A percentile compares a stretch with the other conserved stretches of the same genome.
Evolutionary conservation across 1,140 invertebrate species (phyloP).

Genomic region (Calycopis cecrops): DNA sequence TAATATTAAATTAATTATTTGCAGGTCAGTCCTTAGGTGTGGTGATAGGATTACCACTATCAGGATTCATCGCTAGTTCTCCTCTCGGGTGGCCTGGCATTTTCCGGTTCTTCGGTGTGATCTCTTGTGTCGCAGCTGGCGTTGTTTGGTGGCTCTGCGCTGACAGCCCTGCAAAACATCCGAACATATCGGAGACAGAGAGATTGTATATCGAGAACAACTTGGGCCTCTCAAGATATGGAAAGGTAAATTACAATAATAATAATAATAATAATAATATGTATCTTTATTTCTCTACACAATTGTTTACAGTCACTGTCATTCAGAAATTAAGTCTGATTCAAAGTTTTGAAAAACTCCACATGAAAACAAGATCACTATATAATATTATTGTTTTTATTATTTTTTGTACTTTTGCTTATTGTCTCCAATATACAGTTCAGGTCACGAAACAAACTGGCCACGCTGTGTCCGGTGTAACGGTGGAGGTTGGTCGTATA

Average conservation of each 20-base stretch:
- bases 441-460: no score
- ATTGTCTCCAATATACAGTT: no score
- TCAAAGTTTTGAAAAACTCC: no score
- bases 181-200: slow-evolving; percentile 51
- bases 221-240: slow-evolving; percentile 37
- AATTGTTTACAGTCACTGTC: no score
- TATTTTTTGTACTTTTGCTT: no score
- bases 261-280: no score
- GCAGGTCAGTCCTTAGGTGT: slow-evolving; percentile 78
- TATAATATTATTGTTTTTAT: no score
- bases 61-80: slow-evolving; percentile 76
- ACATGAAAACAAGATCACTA: no score
- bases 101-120: slow-evolving; percentile 60
- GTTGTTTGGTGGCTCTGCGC: slow-evolving; percentile 43
- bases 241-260: slow-evolving; percentile 23
- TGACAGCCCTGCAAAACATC: slow-evolving; percentile 53
- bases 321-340: no score
- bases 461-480: no score
- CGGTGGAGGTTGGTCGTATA: no score
- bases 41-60: slow-evolving; percentile 77
- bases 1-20: slow-evolving; percentile 44
- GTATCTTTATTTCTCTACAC: no score
- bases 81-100: slow-evolving; percentile 77
- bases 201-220: slow-evolving; percentile 56
- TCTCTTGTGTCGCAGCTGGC: slow-evolving; percentile 39